Conservation (phyloP, 2,113 vertebrate genomes). For the Melierax canorus region DNA sequence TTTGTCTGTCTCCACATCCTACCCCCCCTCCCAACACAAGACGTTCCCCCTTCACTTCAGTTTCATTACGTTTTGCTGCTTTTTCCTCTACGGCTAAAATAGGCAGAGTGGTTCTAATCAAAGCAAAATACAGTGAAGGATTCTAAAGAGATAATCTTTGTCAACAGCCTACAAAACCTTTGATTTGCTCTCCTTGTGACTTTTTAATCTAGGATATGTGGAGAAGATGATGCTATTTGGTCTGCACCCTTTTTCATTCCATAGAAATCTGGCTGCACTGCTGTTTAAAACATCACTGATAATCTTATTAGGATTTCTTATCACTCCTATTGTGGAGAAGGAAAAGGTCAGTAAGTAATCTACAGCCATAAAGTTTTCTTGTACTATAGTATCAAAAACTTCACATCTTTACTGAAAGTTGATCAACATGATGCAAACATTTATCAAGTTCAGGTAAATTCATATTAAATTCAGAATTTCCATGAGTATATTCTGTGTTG, state of each 20-base stretch:
- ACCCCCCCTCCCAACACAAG: neutral
- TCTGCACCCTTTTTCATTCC: slow-evolving; percentile 15
- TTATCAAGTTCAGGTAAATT: neutral
- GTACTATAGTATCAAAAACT: neutral
- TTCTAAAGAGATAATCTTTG: neutral
- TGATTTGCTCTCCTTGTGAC: neutral
- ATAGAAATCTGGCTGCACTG: neutral
- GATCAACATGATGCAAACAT: neutral
- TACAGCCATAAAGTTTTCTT: slow-evolving; percentile 48
- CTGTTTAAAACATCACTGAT: neutral
- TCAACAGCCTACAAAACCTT: neutral
- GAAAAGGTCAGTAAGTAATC: slow-evolving; percentile 30
- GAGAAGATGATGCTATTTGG: neutral
- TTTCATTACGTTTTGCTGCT: neutral
- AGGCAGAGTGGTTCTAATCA: neutral
- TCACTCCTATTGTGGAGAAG: neutral
- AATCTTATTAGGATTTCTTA: neutral
- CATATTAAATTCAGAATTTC: neutral
- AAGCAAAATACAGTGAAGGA: slow-evolving; percentile 8
- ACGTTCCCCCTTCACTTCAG: neutral
- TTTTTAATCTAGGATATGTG: slow-evolving; percentile 7
- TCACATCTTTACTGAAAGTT: neutral
- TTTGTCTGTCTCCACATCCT: neutral
- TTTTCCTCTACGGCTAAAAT: neutral
- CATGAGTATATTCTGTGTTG: neutral